These are phyloP conservation scores for Caenorhabditis inopinata DNA, from an alignment of 1,140 invertebrate species.

Conservation along the genomic window DNA sequence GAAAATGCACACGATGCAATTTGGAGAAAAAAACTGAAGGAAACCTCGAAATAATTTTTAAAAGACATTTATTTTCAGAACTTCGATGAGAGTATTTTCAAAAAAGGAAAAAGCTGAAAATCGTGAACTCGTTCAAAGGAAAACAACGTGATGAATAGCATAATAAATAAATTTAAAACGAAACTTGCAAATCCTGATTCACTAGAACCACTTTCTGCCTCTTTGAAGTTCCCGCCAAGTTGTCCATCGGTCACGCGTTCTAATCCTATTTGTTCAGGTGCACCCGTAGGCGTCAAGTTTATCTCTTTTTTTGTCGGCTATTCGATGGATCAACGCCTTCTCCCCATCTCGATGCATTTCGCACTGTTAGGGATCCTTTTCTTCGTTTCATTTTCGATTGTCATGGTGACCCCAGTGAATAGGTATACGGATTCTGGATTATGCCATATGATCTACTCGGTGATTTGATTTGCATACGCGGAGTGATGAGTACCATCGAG, in stretches of 20 bases:
- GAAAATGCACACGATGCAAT: too few species aligned
- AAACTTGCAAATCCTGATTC: too few species aligned
- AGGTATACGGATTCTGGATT: too few species aligned
- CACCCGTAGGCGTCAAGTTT: not conserved
- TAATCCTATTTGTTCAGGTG: not conserved
- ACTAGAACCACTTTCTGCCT: too few species aligned
- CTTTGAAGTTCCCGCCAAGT: not conserved
- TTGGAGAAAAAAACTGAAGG: not conserved
- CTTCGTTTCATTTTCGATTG: not conserved
- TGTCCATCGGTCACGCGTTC: not conserved
- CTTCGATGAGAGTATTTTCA: not conserved
- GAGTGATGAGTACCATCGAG: too few species aligned
- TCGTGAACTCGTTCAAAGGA: not conserved
- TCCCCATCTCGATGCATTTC: too few species aligned
- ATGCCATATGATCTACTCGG: too few species aligned
- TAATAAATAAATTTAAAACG: slow-evolving; percentile 45
- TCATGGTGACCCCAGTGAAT: too few species aligned
- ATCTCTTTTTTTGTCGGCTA: not conserved
- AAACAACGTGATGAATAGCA: not conserved
- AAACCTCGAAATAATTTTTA: too few species aligned
- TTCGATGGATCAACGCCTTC: too few species aligned
- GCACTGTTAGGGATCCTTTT: not conserved
- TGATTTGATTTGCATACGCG: too few species aligned
- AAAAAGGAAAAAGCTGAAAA: not conserved
- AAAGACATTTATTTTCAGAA: not conserved